phyloP scores from a whole-genome alignment of 2,888 invertebrate species.

The Oligia strigilis region DNA sequence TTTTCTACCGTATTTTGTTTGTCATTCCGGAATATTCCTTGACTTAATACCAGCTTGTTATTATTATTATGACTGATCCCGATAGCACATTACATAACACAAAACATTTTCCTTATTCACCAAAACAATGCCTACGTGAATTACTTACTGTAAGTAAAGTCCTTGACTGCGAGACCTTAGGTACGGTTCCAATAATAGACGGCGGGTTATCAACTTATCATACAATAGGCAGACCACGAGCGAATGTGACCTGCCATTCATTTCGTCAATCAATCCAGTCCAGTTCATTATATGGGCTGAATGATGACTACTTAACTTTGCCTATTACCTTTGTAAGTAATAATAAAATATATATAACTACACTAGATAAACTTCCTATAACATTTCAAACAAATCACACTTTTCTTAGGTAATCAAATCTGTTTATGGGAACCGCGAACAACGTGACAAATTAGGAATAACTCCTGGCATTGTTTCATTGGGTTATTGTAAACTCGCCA shows the following conservation, averaged over 20 bases:
- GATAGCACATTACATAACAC: neutral
- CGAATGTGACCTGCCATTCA: neutral
- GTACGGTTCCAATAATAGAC: conserved; percentile 10
- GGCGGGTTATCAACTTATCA: conserved; percentile 3
- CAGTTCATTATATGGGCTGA: neutral
- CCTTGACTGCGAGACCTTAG: conserved; percentile 32
- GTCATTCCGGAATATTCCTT: neutral
- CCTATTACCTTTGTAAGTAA: too few relatives aligned
- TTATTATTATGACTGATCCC: neutral
- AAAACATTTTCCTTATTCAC: conserved; percentile 26
- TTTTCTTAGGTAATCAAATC: neutral
- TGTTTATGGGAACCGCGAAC: neutral
- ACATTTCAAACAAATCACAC: neutral
- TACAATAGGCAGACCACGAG: conserved; percentile 21
- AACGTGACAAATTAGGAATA: neutral
- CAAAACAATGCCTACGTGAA: conserved; percentile 6
- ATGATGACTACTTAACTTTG: too few relatives aligned
- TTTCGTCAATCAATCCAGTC: neutral
- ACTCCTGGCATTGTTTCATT: too few relatives aligned
- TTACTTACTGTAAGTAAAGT: neutral
- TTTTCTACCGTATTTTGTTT: neutral
- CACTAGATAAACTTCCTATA: too few relatives aligned
- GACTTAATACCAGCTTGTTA: neutral
- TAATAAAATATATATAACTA: too few relatives aligned
- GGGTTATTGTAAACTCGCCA: too few relatives aligned